These are phyloP conservation scores for Microhierax caerulescens DNA, from an alignment of 2,797 vertebrate species.

Conservation along the genomic window DNA sequence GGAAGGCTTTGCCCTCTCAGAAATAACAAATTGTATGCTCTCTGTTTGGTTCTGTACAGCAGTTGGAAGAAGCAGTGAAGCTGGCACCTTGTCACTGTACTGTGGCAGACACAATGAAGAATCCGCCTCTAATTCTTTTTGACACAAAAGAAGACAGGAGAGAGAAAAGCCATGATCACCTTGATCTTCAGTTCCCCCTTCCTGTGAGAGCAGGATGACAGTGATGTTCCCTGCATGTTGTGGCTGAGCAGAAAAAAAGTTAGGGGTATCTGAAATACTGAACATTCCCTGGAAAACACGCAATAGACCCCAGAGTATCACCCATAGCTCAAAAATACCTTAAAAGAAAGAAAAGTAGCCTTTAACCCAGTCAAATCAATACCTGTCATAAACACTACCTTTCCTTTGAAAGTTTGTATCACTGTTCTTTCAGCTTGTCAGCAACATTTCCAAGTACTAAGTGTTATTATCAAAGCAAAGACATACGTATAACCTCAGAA, in stretches of 20 bases:
- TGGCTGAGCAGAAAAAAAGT: background rate
- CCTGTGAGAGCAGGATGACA: background rate
- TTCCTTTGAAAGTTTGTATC: background rate
- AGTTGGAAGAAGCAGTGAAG: slow-evolving; percentile 33
- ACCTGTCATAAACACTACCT: slow-evolving; percentile 24
- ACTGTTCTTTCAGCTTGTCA: slow-evolving; percentile 43
- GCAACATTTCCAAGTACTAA: slow-evolving; percentile 56
- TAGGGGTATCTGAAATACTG: background rate
- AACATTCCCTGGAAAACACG: background rate
- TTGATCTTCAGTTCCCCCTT: background rate
- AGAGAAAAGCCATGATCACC: background rate
- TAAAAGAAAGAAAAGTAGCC: slow-evolving; percentile 30
- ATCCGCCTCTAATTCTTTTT: background rate
- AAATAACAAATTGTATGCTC: background rate
- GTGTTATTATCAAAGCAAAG: slow-evolving; percentile 51
- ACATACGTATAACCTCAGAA: slow-evolving; percentile 33
- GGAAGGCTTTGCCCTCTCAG: background rate
- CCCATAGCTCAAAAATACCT: background rate
- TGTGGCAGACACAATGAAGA: background rate
- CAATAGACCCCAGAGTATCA: background rate
- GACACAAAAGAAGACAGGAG: background rate
- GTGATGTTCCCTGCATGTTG: background rate
- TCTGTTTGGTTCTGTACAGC: background rate
- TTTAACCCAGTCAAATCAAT: slow-evolving; percentile 31
- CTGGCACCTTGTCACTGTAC: background rate